phyloP scores from a whole-genome alignment of 1,140 invertebrate species.

The Drosophila lacertosa region DNA sequence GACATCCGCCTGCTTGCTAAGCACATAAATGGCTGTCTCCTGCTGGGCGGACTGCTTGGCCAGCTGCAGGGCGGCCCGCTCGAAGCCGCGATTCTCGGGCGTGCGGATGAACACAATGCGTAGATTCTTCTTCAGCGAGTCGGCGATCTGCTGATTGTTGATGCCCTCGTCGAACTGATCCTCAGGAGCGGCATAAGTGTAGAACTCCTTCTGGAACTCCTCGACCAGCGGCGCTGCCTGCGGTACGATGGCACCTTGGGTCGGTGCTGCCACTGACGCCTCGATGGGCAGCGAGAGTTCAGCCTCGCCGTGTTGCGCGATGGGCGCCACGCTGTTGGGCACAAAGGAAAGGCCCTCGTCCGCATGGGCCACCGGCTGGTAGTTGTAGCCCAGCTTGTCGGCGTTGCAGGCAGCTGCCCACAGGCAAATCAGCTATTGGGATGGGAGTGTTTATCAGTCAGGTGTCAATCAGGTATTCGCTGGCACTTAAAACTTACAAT shows the following conservation, averaged over 20 bases:
- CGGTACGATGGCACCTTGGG: conserved; percentile 15
- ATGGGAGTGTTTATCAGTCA: conserved; percentile 5
- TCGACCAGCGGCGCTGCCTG: conserved; percentile 48
- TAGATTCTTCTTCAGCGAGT: conserved; percentile 90
- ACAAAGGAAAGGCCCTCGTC: conserved; percentile 67
- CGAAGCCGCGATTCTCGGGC: conserved; percentile 85
- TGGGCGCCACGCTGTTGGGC: conserved; percentile 39
- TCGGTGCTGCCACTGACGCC: conserved; percentile 15
- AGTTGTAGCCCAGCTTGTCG: conserved; percentile 74
- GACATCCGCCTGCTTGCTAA: conserved; percentile 88
- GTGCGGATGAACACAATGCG: conserved; percentile 94
- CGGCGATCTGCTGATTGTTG: conserved; percentile 55
- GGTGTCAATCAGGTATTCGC: too few species aligned
- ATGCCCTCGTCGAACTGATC: conserved; percentile 69
- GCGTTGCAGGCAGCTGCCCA: conserved; percentile 64
- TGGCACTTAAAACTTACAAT: conserved; percentile 56
- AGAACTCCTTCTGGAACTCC: conserved; percentile 78
- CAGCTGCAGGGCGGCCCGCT: conserved; percentile 87
- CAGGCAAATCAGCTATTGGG: conserved; percentile 59
- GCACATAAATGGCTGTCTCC: conserved; percentile 91
- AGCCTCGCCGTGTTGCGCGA: conserved; percentile 55
- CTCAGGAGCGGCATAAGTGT: conserved; percentile 71
- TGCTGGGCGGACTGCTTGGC: conserved; percentile 85
- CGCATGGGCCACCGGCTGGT: conserved; percentile 65
- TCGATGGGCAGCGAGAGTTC: conserved; percentile 65